These are phyloP conservation scores for Brachionus paranguensis DNA, from an alignment of 1,140 invertebrate species.

Conservation along the genomic window DNA sequence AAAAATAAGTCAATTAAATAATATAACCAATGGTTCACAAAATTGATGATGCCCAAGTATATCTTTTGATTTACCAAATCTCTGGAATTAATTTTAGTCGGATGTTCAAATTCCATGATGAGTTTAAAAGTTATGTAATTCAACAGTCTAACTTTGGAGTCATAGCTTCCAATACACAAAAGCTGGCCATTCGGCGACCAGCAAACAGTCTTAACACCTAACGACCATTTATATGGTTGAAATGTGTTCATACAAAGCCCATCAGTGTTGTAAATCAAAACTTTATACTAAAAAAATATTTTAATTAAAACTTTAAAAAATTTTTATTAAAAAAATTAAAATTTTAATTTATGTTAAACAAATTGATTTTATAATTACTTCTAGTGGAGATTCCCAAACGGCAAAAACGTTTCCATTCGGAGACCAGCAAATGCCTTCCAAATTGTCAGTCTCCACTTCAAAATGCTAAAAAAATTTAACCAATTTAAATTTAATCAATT, in stretches of 20 bases:
- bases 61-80: slow-evolving; percentile 43
- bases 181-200: slow-evolving; percentile 58
- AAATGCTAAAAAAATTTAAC: slow-evolving; percentile 49
- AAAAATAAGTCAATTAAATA: no score
- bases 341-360: background rate
- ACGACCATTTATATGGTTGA: slow-evolving; percentile 53
- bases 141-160: slow-evolving; percentile 54
- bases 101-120: slow-evolving; percentile 47
- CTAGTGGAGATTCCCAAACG: slow-evolving; percentile 51
- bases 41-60: no score
- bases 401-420: slow-evolving; percentile 52
- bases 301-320: no score
- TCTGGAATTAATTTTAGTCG: slow-evolving; percentile 42
- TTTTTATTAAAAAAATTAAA: background rate
- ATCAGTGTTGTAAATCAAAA: slow-evolving; percentile 55
- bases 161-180: slow-evolving; percentile 56
- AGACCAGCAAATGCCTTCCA: slow-evolving; percentile 54
- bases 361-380: background rate
- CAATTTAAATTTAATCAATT: background rate
- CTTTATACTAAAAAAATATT: slow-evolving; percentile 50
- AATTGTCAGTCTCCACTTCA: slow-evolving; percentile 54
- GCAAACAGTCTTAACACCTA: slow-evolving; percentile 54
- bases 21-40: no score
- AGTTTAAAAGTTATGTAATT: slow-evolving; percentile 57
- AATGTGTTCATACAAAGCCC: slow-evolving; percentile 53